phyloP scores from a whole-genome alignment of 2,113 vertebrate species.

The Phylloscopus trochiloides region DNA sequence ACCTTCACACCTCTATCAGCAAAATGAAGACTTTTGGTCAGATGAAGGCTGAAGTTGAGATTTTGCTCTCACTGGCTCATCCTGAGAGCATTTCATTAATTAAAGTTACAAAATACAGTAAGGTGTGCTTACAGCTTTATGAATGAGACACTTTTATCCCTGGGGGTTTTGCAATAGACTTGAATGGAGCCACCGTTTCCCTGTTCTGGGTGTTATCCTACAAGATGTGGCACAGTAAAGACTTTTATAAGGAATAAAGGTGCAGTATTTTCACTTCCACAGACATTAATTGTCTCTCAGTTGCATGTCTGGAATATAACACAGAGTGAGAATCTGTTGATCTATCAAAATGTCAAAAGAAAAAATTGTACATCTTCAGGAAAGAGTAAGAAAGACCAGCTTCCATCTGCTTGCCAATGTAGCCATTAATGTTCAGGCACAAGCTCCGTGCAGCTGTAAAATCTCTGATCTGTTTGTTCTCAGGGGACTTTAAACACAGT shows the following conservation, averaged over 20 bases:
- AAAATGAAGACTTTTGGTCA: not conserved
- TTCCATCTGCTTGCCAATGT: slow-evolving; percentile 45
- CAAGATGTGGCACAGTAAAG: not conserved
- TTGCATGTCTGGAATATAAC: not conserved
- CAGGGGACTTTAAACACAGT: not conserved
- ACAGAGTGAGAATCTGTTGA: slow-evolving; percentile 9
- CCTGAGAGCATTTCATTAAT: not conserved
- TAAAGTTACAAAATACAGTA: not conserved
- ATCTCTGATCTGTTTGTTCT: slow-evolving; percentile 26
- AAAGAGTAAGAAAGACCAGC: slow-evolving; percentile 15
- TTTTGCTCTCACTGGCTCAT: not conserved
- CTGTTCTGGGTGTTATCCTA: not conserved
- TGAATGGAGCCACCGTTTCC: not conserved
- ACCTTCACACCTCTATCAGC: not conserved
- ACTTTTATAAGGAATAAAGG: not conserved
- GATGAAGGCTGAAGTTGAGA: not conserved
- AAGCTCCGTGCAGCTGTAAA: slow-evolving; percentile 21
- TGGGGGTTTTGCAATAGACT: not conserved
- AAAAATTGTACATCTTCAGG: slow-evolving; percentile 18
- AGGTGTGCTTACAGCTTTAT: not conserved
- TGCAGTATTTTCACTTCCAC: not conserved
- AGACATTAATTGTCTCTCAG: not conserved
- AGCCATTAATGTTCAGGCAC: slow-evolving; percentile 49
- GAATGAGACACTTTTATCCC: not conserved
- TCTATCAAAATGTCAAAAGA: slow-evolving; percentile 1